Conservation (phyloP, 2,888 invertebrate species). For the Raillietiella orientalis region DNA sequence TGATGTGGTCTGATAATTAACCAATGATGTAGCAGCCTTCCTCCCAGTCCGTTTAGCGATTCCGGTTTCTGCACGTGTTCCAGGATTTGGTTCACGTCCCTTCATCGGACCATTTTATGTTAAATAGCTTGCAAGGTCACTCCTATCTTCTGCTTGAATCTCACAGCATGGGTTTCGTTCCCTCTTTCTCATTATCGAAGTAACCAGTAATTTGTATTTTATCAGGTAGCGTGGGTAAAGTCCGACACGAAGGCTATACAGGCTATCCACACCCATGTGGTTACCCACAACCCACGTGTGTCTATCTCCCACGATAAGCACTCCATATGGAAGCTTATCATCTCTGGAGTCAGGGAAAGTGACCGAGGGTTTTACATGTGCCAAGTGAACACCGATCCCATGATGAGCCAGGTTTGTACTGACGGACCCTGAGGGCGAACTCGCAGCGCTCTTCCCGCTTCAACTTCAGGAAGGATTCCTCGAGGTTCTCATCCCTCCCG, state of each 20-base stretch:
- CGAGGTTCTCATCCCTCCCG: slow-evolving; percentile 66
- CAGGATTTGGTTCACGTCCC: no score
- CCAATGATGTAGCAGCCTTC: no score
- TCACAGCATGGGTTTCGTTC: no score
- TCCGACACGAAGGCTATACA: slow-evolving; percentile 74
- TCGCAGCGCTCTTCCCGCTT: no score
- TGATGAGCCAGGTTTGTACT: slow-evolving; percentile 53
- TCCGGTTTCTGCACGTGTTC: no score
- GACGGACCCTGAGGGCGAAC: slow-evolving; percentile 8
- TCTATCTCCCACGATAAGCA: slow-evolving; percentile 55
- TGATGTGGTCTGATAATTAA: no score
- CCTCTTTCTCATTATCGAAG: no score
- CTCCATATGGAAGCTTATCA: slow-evolving; percentile 62
- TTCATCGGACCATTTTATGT: no score
- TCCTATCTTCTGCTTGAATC: no score
- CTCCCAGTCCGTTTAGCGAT: no score
- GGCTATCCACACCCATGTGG: slow-evolving; percentile 67
- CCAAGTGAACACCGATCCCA: slow-evolving; percentile 75
- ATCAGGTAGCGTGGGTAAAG: slow-evolving; percentile 75
- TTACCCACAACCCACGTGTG: slow-evolving; percentile 61
- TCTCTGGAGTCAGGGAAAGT: slow-evolving; percentile 54
- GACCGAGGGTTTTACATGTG: slow-evolving; percentile 80
- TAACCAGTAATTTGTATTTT: no score
- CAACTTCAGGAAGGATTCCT: slow-evolving; percentile 48
- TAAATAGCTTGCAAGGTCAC: no score